Conservation (phyloP, 1,140 invertebrate genomes). For the Akabosia matsudoensis region DNA sequence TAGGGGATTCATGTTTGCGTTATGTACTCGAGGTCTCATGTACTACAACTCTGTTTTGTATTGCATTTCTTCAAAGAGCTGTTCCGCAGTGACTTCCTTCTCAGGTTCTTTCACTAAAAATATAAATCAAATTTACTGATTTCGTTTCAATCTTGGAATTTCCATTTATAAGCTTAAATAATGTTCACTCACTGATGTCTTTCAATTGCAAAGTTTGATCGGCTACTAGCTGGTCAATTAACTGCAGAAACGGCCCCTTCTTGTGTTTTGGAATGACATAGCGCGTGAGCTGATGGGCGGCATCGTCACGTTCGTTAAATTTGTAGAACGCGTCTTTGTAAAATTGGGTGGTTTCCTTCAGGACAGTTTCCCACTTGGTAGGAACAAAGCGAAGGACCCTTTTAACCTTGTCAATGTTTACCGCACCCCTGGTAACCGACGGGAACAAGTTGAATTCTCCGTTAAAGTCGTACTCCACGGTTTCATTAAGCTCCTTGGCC, state of each 20-base stretch:
- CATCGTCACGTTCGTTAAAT: conserved; percentile 44
- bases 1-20: not conserved
- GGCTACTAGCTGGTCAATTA: conserved; percentile 30
- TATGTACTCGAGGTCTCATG: not conserved
- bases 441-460: conserved; percentile 52
- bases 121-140: not conserved
- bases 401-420: conserved; percentile 52
- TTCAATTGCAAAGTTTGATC: not conserved
- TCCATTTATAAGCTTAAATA: not conserved
- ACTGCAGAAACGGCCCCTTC: conserved; percentile 40
- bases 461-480: conserved; percentile 32
- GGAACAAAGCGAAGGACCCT: conserved; percentile 51
- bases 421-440: conserved; percentile 53
- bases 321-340: conserved; percentile 50
- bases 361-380: conserved; percentile 49
- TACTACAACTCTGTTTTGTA: conserved; percentile 7
- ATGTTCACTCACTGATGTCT: not conserved
- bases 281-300: conserved; percentile 40
- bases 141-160: not conserved
- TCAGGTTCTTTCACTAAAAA: conserved; percentile 7
- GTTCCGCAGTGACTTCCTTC: conserved; percentile 12
- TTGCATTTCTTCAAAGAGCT: conserved; percentile 22
- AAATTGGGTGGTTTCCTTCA: conserved; percentile 52
- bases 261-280: conserved; percentile 36
- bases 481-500: conserved; percentile 42